Conservation (phyloP, 2,888 invertebrate genomes). For the Cosmia trapezina region DNA sequence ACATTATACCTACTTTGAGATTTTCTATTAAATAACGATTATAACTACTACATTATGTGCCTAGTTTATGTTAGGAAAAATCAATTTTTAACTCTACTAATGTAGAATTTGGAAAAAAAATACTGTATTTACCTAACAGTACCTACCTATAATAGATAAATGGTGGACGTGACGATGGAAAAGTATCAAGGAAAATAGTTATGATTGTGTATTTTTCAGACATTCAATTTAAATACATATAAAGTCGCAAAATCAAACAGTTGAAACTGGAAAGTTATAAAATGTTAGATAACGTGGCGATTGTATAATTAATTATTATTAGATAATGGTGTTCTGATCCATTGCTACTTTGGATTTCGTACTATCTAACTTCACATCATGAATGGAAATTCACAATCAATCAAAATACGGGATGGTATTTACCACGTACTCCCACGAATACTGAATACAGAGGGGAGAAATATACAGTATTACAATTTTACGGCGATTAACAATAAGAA, state of each 20-base stretch:
- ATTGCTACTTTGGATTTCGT: constrained; percentile 10
- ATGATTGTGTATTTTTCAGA: not conserved
- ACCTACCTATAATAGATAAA: not conserved
- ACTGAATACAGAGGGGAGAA: no score
- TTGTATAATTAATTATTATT: constrained; percentile 23
- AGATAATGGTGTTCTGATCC: constrained; percentile 16
- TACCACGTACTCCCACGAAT: not conserved
- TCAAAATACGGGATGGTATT: not conserved
- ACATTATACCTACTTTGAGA: no score
- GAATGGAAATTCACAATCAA: not conserved
- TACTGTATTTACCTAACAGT: no score
- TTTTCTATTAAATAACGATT: no score
- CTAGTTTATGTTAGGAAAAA: no score
- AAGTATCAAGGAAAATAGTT: not conserved
- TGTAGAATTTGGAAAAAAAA: no score
- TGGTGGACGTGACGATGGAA: not conserved
- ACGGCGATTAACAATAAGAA: constrained; percentile 55
- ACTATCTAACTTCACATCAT: not conserved
- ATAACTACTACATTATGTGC: no score
- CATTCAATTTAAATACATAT: not conserved
- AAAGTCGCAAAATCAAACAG: constrained; percentile 2
- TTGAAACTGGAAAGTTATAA: constrained; percentile 22
- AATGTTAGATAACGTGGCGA: constrained; percentile 31
- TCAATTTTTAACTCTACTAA: no score
- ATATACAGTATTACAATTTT: constrained; percentile 31